These are phyloP conservation scores for Amphiura filiformis DNA, from an alignment of 35 echinoderm and acorn worm species.

Conservation along the genomic window DNA sequence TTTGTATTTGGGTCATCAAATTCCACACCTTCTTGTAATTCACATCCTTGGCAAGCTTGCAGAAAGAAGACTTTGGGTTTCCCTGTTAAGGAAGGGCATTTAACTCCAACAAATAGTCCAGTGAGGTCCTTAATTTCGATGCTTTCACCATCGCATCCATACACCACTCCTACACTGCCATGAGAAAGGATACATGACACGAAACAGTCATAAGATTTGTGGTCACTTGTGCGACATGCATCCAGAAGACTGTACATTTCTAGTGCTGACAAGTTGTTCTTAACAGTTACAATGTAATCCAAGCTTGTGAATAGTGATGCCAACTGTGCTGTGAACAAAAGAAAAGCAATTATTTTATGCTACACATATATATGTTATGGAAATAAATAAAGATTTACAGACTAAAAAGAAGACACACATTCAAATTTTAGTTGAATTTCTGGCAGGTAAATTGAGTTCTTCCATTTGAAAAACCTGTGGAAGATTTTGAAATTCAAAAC, in stretches of 20 bases:
- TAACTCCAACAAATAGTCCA: background rate
- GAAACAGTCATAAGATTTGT: background rate
- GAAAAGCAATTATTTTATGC: too few relatives aligned
- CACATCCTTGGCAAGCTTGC: background rate
- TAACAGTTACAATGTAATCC: background rate
- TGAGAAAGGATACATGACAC: background rate
- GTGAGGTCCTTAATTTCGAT: slow-evolving; percentile 16
- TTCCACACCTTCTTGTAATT: background rate
- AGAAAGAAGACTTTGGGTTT: background rate
- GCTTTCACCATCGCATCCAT: slow-evolving; percentile 4
- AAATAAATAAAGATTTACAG: too few relatives aligned
- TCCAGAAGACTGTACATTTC: background rate
- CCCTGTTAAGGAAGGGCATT: background rate
- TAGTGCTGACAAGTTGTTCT: background rate
- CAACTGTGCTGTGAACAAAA: background rate
- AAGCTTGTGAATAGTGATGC: background rate
- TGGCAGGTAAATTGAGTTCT: too few relatives aligned
- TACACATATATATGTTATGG: too few relatives aligned
- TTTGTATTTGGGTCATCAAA: background rate
- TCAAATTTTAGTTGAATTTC: too few relatives aligned
- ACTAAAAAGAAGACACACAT: too few relatives aligned
- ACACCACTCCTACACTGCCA: background rate
- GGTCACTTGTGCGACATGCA: background rate
- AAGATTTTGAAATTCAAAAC: too few relatives aligned
- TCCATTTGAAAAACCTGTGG: too few relatives aligned